Base-by-base conservation (phyloP, 2,113 vertebrate genomes). In the Cephalopholis sonnerati region DNA sequence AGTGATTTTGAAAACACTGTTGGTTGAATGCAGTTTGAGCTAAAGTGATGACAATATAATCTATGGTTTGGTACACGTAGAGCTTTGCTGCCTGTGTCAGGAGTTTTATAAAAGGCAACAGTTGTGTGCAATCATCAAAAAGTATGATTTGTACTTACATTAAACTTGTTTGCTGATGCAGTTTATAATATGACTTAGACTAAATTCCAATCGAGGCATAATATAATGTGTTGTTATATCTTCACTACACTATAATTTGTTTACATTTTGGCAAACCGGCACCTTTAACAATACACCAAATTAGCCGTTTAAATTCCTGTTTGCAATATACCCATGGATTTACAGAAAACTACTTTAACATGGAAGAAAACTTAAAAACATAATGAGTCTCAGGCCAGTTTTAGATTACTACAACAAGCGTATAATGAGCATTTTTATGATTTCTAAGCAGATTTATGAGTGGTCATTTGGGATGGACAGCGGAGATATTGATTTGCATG, bases 61-160 rank as follows among this genome's bases (percentile, higher is more conserved):
- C 27, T 65, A 17, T 15, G 20, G 54, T 74, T 61, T 64, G 12
- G 22, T 55, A 5, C 27, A 32, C 63, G 59, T 27, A 64, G 29
- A 66, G 59, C 61, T 53, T 44, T 44, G 46, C 36, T 15, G 41
- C 41, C 41, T 44, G 22, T 63, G 59, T 59, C 59, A 66, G 65
- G 2, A 62, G 50, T 55, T 24, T 39, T n/a, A n/a, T 39, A 24
- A 64, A n/a, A 36, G 58, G 32, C 18, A 39, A 36, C 8, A 3
- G 25, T 8, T 15, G 24, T 29, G 6, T 16, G 25, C 25, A 15
- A 32, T 29, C 1, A 32, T 27, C 64, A 36, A 18, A 46, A 66
- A 11, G 1, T 13, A 12, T 48, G 18, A 32, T 32, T 15, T n/a
- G 1, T 22, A 20, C 25, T 54, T 54, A 27, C 0, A 50, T 48